Evolutionary conservation across 2,888 invertebrate genomes (phyloP).

Genomic region (Gastrophysa polygoni): DNA sequence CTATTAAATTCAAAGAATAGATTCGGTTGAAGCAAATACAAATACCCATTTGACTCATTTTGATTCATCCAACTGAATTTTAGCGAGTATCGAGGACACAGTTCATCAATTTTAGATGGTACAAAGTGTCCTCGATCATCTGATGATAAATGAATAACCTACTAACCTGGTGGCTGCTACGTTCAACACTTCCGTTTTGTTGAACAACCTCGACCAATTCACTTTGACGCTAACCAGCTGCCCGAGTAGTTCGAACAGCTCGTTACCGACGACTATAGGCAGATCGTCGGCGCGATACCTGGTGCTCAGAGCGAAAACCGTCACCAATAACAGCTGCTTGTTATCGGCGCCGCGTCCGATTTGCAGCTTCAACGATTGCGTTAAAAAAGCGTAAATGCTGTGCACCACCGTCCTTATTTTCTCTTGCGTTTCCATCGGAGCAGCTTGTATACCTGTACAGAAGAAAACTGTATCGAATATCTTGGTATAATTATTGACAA

Average conservation of each 20-base stretch:
- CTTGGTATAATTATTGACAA: no score
- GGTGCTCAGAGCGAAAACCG: constrained; percentile 63
- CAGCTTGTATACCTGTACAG: constrained; percentile 61
- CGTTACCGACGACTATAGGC: constrained; percentile 63
- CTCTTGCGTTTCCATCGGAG: constrained; percentile 60
- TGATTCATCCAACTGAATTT: no score
- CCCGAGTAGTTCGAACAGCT: constrained; percentile 60
- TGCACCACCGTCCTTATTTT: constrained; percentile 63
- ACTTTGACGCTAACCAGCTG: constrained; percentile 45
- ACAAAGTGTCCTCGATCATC: no score
- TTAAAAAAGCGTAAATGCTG: constrained; percentile 59
- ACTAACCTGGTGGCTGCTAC: constrained; percentile 63
- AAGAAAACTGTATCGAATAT: no score
- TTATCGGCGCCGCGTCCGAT: constrained; percentile 46
- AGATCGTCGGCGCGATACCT: constrained; percentile 64
- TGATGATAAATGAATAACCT: no score
- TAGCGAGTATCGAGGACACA: no score
- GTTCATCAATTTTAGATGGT: no score
- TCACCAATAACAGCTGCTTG: constrained; percentile 59
- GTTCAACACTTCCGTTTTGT: constrained; percentile 52
- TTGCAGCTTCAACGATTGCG: constrained; percentile 57
- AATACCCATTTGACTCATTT: no score
- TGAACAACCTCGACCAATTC: constrained; percentile 32
- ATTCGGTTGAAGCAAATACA: no score
- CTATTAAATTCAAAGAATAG: no score